phyloP scores from a whole-genome alignment of 2,888 invertebrate species.

The Acanthococcus lagerstroemiae region DNA sequence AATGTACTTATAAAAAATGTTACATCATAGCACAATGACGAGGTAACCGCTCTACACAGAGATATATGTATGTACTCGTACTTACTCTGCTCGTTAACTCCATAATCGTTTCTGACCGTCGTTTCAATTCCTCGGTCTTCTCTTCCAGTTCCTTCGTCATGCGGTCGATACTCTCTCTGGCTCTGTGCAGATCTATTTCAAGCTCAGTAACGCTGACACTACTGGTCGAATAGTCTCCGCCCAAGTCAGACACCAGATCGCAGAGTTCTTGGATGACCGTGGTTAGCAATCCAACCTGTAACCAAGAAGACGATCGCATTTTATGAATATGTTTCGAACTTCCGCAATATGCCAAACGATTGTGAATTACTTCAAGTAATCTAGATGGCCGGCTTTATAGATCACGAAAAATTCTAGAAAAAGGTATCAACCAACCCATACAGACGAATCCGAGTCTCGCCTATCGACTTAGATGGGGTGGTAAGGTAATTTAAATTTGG shows the following conservation, averaged over 20 bases:
- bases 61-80: no score
- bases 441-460: no score
- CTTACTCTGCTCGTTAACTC: slow-evolving; percentile 69
- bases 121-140: slow-evolving; percentile 67
- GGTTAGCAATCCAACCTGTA: slow-evolving; percentile 45
- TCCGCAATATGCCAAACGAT: no score
- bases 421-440: no score
- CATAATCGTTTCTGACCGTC: slow-evolving; percentile 66
- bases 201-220: slow-evolving; percentile 44
- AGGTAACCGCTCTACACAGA: no score
- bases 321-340: no score
- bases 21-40: no score
- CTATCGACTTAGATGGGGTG: no score
- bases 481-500: no score
- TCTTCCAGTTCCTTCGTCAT: slow-evolving; percentile 54
- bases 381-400: no score
- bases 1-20: no score
- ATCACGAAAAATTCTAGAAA: not conserved
- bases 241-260: slow-evolving; percentile 41
- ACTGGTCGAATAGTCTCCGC: slow-evolving; percentile 40
- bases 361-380: no score
- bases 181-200: slow-evolving; percentile 43
- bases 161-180: slow-evolving; percentile 42
- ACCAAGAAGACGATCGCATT: not conserved
- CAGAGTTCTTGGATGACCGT: slow-evolving; percentile 41